Evolutionary conservation across 2,888 invertebrate genomes (phyloP).

Genomic region (Slavum lentiscoides): DNA sequence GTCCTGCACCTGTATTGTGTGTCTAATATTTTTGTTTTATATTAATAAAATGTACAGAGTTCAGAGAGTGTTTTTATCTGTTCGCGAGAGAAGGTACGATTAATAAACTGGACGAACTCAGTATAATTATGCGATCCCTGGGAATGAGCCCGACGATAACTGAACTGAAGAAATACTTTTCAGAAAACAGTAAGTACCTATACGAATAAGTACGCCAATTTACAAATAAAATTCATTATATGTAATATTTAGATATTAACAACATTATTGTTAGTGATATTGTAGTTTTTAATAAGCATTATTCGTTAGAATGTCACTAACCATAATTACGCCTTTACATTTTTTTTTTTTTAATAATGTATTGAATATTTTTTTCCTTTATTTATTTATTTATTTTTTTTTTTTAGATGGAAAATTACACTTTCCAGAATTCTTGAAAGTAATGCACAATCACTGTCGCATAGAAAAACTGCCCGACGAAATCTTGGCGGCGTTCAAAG

Average conservation of each 20-base stretch:
- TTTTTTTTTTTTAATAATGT: too few relatives aligned
- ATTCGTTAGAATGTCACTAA: too few relatives aligned
- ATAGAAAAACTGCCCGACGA: conserved; percentile 82
- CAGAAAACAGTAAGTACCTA: conserved; percentile 66
- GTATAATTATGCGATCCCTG: conserved; percentile 90
- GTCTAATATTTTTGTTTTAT: conserved; percentile 1
- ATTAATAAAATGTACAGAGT: conserved; percentile 76
- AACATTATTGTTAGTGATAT: too few relatives aligned
- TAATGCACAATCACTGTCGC: conserved; percentile 87
- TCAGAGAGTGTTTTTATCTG: conserved; percentile 93
- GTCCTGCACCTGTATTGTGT: neutral
- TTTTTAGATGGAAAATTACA: conserved; percentile 82
- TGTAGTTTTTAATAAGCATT: too few relatives aligned
- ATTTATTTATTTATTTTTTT: too few relatives aligned
- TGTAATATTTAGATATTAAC: too few relatives aligned
- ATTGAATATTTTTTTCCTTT: neutral
- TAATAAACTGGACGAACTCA: conserved; percentile 83
- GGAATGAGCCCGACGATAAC: conserved; percentile 92
- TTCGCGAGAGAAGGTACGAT: conserved; percentile 90
- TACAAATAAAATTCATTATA: neutral
- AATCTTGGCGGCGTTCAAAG: conserved; percentile 85
- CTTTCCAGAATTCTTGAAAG: conserved; percentile 92
- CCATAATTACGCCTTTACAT: too few relatives aligned
- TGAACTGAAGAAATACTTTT: conserved; percentile 81
- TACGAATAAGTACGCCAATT: neutral